These are phyloP conservation scores for Scaptomyza reducta DNA, from an alignment of 2,888 invertebrate species.

Conservation along the genomic window DNA sequence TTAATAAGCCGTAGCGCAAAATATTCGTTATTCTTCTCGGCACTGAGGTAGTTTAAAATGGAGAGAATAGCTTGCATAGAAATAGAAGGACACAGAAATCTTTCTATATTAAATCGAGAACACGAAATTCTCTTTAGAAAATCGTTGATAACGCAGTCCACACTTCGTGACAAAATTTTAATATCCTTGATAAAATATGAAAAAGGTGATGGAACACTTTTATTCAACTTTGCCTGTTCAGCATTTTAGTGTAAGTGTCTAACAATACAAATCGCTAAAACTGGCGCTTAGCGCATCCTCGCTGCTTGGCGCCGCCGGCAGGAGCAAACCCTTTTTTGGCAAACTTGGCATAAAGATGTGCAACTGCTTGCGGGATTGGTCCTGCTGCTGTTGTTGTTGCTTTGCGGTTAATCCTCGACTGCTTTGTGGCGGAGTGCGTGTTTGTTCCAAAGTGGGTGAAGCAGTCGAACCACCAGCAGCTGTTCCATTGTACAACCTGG, in stretches of 20 bases:
- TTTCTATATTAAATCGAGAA: no score
- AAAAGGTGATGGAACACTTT: neutral
- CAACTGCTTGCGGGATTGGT: slow-evolving; percentile 86
- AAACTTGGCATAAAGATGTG: slow-evolving; percentile 91
- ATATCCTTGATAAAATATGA: neutral
- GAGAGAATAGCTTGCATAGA: no score
- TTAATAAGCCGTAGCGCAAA: no score
- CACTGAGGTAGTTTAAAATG: no score
- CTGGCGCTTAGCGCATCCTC: slow-evolving; percentile 78
- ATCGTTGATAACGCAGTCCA: no score
- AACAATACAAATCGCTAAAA: slow-evolving; percentile 76
- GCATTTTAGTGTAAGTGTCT: slow-evolving; percentile 8
- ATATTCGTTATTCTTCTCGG: no score
- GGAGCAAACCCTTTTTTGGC: slow-evolving; percentile 84
- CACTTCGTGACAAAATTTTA: neutral
- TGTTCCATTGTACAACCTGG: slow-evolving; percentile 69
- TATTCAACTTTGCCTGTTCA: neutral
- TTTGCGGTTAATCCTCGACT: slow-evolving; percentile 43
- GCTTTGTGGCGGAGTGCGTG: slow-evolving; percentile 66
- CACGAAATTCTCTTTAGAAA: no score
- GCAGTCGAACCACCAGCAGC: slow-evolving; percentile 12
- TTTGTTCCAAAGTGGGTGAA: slow-evolving; percentile 35
- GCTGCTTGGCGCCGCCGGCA: slow-evolving; percentile 21
- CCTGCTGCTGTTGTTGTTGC: slow-evolving; percentile 38
- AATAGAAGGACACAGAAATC: no score